A percentile compares a stretch with the other conserved stretches of the same genome.
These are phyloP conservation scores for Maniola jurtina DNA, from an alignment of 1,140 invertebrate species.

Conservation along the genomic window DNA sequence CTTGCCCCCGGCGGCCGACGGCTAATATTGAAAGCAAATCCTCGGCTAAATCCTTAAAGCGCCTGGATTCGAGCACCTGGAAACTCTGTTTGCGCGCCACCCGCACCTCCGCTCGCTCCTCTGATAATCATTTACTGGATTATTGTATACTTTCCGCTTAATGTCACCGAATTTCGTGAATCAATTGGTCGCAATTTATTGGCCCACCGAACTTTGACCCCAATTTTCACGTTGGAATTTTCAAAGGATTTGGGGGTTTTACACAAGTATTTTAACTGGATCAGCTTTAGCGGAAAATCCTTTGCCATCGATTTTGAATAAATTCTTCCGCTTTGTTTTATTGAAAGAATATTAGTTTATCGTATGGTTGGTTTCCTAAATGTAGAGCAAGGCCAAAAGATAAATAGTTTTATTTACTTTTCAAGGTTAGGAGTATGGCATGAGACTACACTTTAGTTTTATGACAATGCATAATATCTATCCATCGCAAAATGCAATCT, in stretches of 20 bases:
- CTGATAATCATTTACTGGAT: conserved; percentile 74
- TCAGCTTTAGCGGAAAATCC: conserved; percentile 29
- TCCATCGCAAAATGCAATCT: too few species aligned
- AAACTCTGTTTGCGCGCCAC: conserved; percentile 67
- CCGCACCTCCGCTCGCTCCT: conserved; percentile 34
- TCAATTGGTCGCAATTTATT: conserved; percentile 70
- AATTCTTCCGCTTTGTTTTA: conserved; percentile 17
- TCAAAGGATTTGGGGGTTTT: conserved; percentile 46
- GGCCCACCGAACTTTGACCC: conserved; percentile 51
- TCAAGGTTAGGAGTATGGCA: too few species aligned
- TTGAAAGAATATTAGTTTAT: conserved; percentile 6
- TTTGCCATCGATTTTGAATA: conserved; percentile 21
- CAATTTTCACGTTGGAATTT: conserved; percentile 47
- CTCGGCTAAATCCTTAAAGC: conserved; percentile 80
- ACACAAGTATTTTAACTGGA: conserved; percentile 36
- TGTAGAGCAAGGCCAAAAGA: too few species aligned
- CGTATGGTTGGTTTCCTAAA: too few species aligned
- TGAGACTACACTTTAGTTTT: too few species aligned
- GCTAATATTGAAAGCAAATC: conserved; percentile 81
- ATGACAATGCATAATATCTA: too few species aligned
- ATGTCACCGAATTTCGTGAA: conserved; percentile 65
- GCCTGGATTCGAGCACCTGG: conserved; percentile 75
- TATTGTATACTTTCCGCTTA: conserved; percentile 74
- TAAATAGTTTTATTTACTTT: too few species aligned
- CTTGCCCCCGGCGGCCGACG: conserved; percentile 66